Evolutionary conservation across 2,113 vertebrate species (phyloP).

Genomic region (Geococcyx californianus): DNA sequence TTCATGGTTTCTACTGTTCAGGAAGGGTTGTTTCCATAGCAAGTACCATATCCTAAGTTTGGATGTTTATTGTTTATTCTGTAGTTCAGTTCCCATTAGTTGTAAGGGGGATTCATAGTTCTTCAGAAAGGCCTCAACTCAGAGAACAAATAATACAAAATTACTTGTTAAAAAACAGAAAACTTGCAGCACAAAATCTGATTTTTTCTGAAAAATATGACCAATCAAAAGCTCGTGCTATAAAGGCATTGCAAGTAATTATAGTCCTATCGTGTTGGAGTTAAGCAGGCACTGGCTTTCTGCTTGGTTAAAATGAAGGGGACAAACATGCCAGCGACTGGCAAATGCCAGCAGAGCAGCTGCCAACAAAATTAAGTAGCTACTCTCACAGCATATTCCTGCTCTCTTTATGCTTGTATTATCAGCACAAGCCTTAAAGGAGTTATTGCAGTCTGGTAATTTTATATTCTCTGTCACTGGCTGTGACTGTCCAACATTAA

Average conservation of each 20-base stretch:
- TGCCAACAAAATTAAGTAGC: constrained; percentile 42
- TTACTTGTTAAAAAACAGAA: not conserved
- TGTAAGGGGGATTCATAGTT: not conserved
- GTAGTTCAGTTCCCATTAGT: not conserved
- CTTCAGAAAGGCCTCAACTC: not conserved
- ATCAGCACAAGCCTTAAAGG: constrained; percentile 17
- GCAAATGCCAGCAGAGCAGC: constrained; percentile 48
- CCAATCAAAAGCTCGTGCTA: not conserved
- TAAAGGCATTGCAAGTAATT: not conserved
- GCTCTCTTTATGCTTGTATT: not conserved
- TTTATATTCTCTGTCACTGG: constrained; percentile 41
- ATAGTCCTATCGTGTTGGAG: not conserved
- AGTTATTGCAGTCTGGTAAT: constrained; percentile 39
- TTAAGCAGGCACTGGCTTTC: constrained; percentile 15
- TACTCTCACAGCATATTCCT: constrained; percentile 5
- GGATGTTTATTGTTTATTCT: not conserved
- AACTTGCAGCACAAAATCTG: not conserved
- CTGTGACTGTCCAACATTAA: not conserved
- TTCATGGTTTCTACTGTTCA: not conserved
- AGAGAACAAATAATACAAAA: not conserved
- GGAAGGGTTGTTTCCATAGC: not conserved
- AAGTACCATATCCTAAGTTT: not conserved
- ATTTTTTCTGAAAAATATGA: not conserved
- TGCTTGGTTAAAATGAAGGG: constrained; percentile 33
- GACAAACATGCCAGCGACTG: constrained; percentile 6